Percentiles rank a stretch among this genome's conserved stretches.
Conservation (phyloP, 2,888 invertebrate genomes). For the Mongoloraphidia duomilia region DNA sequence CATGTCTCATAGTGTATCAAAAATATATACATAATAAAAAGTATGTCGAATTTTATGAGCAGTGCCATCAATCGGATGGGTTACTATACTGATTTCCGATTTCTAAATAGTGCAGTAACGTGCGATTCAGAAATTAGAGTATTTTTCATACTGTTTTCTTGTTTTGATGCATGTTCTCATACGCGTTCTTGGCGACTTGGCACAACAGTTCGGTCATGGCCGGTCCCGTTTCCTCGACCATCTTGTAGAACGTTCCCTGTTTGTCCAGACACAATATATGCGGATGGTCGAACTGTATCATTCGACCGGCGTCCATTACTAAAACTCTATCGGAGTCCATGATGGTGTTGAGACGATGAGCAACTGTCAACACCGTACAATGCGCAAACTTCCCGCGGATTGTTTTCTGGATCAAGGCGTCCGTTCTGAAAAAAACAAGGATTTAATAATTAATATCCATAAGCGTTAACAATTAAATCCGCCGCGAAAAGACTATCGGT, state of each 20-base stretch:
- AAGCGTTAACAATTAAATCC: no score
- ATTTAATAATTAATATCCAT: not conserved
- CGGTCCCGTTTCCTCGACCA: constrained; percentile 56
- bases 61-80: no score
- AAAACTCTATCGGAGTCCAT: constrained; percentile 83
- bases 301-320: constrained; percentile 68
- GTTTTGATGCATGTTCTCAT: constrained; percentile 14
- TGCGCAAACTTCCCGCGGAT: constrained; percentile 65
- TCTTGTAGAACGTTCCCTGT: constrained; percentile 45
- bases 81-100: no score
- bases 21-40: no score
- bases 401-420: constrained; percentile 69
- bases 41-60: no score
- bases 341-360: constrained; percentile 79
- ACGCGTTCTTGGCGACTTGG: constrained; percentile 32
- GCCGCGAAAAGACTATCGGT: no score
- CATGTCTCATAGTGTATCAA: no score
- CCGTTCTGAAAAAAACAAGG: constrained; percentile 44
- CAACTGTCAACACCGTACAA: constrained; percentile 81
- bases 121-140: not conserved
- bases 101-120: not conserved
- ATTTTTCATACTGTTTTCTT: not conserved
- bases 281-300: constrained; percentile 60
- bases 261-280: constrained; percentile 44
- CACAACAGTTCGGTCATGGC: constrained; percentile 35